phyloP scores from a whole-genome alignment of 2,797 vertebrate species.

The Sebastes glaucus region DNA sequence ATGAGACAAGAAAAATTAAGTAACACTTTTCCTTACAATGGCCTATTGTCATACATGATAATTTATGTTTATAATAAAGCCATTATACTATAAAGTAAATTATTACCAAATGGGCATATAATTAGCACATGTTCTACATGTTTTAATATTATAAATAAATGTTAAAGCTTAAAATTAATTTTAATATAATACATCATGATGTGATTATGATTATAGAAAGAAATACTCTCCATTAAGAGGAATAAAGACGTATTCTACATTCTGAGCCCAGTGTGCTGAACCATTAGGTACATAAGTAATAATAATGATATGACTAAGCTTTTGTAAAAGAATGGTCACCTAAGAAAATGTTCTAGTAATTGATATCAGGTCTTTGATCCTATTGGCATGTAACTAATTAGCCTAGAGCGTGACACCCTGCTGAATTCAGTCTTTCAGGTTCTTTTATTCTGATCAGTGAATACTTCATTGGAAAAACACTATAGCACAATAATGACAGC shows the following conservation, averaged over 20 bases:
- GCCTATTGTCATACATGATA: background rate
- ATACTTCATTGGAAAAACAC: no score
- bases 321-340: background rate
- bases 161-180: background rate
- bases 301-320: background rate
- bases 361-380: background rate
- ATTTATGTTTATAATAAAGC: constrained; percentile 39
- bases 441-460: background rate
- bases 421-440: background rate
- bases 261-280: background rate
- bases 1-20: background rate
- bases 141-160: background rate
- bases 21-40: background rate
- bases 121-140: background rate
- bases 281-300: background rate
- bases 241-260: background rate
- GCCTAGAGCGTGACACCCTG: background rate
- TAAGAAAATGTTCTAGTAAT: constrained; percentile 1
- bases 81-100: background rate
- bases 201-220: background rate
- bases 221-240: background rate
- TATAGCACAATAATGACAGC: no score
- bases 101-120: background rate
- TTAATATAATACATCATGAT: background rate
- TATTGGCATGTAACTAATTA: constrained; percentile 37